Base-by-base conservation (phyloP, 23 tunicate species). In the Halocynthia roretzi region DNA sequence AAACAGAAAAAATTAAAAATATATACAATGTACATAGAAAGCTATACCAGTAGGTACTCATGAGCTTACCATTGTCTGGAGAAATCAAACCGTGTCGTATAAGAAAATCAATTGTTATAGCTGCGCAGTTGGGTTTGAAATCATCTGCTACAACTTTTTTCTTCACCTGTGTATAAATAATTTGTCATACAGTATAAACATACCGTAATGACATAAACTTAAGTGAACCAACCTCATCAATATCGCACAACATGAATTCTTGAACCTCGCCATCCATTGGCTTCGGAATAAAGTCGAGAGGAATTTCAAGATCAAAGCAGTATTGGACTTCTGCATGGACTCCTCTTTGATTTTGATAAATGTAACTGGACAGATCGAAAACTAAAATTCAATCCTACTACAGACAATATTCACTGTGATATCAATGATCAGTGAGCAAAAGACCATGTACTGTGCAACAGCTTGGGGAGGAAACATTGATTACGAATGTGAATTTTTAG, bases 101-200 rank as follows among this genome's bases (percentile, higher is more conserved):
- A 0, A 85, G 72, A 62, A 96, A 96, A 76, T 96, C 85, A 62
- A 96, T 70, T 7, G 97, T 85, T 6, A 96, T 84, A 7, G 96
- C 99, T 14, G 96, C 91, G 80, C 92, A 86, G 62, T 96, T 96
- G 18, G 97, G 97, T 53, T 96, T 96, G 76, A 91, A 96, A 70
- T 96, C 86, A 12, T 80, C 83, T 11, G 49, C 10, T 7, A 80
- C 74, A 56, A 92, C 78, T 60, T 86, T 71, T n/a, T 67, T 62
- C 53, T 86, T 86, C 6, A 86, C 87, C 94, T 87, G 62, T 8
- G 15, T 55, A 15, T 60, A 1, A 60, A 60, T 1, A 4, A 60
- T 17, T 15, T 60, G 2, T 60, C 4, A 15, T 17, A 60, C 18
- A 0, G 18, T 15, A 17, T 60, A 15, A 15, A 15, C 18, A 60